Base-by-base conservation (phyloP, 2,113 vertebrate species). In the Calypte anna region DNA sequence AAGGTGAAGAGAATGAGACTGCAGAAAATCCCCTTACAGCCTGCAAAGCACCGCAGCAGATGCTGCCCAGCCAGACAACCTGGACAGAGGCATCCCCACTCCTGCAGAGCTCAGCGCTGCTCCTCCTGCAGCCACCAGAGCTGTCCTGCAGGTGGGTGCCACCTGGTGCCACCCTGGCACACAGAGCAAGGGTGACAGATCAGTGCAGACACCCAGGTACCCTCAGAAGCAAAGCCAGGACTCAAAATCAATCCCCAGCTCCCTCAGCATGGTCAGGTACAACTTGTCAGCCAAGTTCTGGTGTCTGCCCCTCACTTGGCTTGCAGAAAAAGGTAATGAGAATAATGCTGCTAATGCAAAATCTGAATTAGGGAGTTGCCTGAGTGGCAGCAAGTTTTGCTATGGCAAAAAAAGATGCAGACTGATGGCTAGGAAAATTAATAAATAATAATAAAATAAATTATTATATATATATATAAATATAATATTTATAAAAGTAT, bases 61-160 rank as follows among this genome's bases (percentile, higher is more conserved):
- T n/a, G 12, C 44, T 82, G 21, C 69, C 68, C 51, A 51, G 50
- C 25, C 5, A 5, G 10, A 48, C 2, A 2, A 12, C 44, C 23
- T 27, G 30, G 57, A 69, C 57, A 16, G 36, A 62, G 9, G 6
- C 8, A 14, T 54, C 43, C 83, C 59, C 14, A 12, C 48, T 72
- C 36, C 19, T 20, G 40, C 2, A 0, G 14, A 14, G 38, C 48
- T 31, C 57, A 54, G 43, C 5, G 9, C 13, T 54, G 12, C 8
- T 61, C 33, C 75, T 70, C 6, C 33, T 40, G 14, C 64, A 44
- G 3, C 46, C 33, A 55, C 53, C 19, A 76, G 31, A 30, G 21
- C 10, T 23, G 43, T 50, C 53, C 72, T 22, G 4, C 4, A 3
- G 43, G 16, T 38, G 36, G 36, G 36, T 38, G 36, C 36, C 18